Evolutionary conservation across 2,113 vertebrate species (phyloP).

Genomic region (Polyodon spathula): DNA sequence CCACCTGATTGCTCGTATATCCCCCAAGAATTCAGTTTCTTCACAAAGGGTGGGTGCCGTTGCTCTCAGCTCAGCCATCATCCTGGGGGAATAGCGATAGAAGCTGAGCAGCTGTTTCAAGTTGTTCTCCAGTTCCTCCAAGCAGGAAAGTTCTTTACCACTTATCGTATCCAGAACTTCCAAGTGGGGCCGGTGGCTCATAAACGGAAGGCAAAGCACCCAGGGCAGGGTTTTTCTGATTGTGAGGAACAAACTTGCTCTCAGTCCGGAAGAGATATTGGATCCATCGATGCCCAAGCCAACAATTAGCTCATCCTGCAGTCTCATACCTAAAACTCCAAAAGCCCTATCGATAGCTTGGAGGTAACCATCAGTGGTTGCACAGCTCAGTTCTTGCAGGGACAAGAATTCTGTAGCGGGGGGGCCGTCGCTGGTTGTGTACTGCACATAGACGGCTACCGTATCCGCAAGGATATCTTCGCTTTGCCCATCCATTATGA

Average conservation of each 20-base stretch:
- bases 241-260: conserved; percentile 77
- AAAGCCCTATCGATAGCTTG: conserved; percentile 85
- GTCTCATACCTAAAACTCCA: conserved; percentile 65
- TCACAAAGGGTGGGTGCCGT: conserved; percentile 81
- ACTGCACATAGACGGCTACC: conserved; percentile 83
- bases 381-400: conserved; percentile 73
- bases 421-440: conserved; percentile 73
- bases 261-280: conserved; percentile 71
- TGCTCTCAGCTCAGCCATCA: conserved; percentile 79
- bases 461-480: conserved; percentile 82
- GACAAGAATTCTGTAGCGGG: conserved; percentile 84
- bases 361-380: conserved; percentile 79
- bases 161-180: conserved; percentile 88
- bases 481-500: conserved; percentile 86
- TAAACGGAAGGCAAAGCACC: conserved; percentile 84
- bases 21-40: conserved; percentile 87
- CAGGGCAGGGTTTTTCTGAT: conserved; percentile 85
- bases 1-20: conserved; percentile 85
- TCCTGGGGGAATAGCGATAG: conserved; percentile 85
- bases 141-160: conserved; percentile 84
- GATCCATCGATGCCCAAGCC: conserved; percentile 82
- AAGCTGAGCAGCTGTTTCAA: conserved; percentile 90
- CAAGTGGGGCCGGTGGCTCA: conserved; percentile 86
- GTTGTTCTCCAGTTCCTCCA: conserved; percentile 92
- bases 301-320: conserved; percentile 79